A percentile compares a stretch with the other conserved stretches of the same genome.
phyloP scores from a whole-genome alignment of 2,113 vertebrate species.

The Pristiophorus japonicus region DNA sequence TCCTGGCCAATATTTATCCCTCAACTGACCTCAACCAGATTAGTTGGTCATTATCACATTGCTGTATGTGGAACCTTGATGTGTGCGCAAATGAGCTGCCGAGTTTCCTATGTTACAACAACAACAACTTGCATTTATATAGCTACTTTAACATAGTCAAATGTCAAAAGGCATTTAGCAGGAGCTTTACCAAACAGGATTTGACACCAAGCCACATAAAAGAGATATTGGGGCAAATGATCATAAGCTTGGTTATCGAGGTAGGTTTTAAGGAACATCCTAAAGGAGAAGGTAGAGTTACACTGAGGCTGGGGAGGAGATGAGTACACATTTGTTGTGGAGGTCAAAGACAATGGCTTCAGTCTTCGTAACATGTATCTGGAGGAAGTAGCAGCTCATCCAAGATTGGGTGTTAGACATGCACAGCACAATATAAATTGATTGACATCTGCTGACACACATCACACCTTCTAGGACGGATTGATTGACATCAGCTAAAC shows the following conservation, averaged over 20 bases:
- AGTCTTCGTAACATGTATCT: background rate
- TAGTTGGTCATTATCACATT: too few relatives aligned
- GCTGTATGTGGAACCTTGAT: too few relatives aligned
- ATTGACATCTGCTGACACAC: background rate
- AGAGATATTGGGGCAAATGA: background rate
- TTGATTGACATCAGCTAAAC: background rate
- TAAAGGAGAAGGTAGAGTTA: background rate
- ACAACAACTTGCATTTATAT: background rate
- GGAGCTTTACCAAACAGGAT: background rate
- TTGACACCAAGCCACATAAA: background rate
- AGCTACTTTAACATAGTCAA: background rate
- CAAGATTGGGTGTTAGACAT: background rate
- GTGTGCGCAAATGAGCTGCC: too few relatives aligned
- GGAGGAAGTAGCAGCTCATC: background rate
- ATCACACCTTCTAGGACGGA: background rate
- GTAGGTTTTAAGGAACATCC: too few relatives aligned
- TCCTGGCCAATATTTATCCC: too few relatives aligned
- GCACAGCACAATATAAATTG: background rate
- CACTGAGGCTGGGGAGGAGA: too few relatives aligned
- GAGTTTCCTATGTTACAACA: background rate
- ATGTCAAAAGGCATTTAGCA: background rate
- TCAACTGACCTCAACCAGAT: too few relatives aligned
- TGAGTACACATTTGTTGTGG: too few relatives aligned
- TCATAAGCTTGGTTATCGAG: background rate
- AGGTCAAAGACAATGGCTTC: background rate